Conservation (phyloP, 2,797 vertebrate species). For the Pitangus sulphuratus region DNA sequence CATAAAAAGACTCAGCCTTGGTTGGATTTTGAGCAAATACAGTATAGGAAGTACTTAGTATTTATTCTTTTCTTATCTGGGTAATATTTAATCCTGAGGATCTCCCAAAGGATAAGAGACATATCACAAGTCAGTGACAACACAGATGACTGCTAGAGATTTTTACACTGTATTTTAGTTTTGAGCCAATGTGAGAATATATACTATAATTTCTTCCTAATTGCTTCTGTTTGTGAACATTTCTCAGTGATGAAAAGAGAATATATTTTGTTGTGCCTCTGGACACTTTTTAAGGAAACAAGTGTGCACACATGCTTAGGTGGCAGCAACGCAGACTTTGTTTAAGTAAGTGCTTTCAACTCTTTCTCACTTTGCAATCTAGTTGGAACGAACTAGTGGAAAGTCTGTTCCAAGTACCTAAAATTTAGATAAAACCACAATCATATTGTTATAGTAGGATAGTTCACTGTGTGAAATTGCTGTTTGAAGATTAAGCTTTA, state of each 20-base stretch:
- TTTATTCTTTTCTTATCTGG: background rate
- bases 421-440: background rate
- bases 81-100: background rate
- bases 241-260: background rate
- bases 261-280: background rate
- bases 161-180: background rate
- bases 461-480: background rate
- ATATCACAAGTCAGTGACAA: background rate
- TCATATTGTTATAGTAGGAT: background rate
- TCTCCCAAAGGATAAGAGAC: background rate
- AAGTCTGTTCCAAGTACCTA: background rate
- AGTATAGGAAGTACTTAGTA: background rate
- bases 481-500: background rate
- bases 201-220: background rate
- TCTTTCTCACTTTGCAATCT: background rate
- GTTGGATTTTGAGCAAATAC: background rate
- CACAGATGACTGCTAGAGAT: background rate
- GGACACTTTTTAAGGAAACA: background rate
- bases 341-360: background rate
- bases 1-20: background rate
- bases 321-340: background rate
- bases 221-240: background rate
- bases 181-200: background rate
- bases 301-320: background rate
- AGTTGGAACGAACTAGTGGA: background rate